Base-by-base conservation (phyloP, 2,113 vertebrate genomes). In the Melanerpes aurifrons region DNA sequence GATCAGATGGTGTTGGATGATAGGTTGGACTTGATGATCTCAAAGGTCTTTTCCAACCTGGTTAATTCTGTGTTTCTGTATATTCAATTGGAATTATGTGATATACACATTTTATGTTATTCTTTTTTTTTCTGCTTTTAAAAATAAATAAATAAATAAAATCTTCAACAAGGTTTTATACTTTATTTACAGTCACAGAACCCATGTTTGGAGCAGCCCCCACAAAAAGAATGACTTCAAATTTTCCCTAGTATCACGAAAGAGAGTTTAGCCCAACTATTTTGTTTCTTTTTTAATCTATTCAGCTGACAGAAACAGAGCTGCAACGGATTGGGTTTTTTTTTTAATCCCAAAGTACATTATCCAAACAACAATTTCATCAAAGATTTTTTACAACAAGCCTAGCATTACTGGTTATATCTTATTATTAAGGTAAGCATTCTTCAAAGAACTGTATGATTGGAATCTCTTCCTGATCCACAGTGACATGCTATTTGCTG, bases 361-460 rank as follows among this genome's bases (percentile, higher is more conserved):
- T 94, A 93, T 58, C 94, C 57, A 88, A 95, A 91, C 56, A 89
- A 61, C 47, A 84, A 89, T 96, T 95, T 93, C 78, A 95, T 94
- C 91, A 95, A 94, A 96, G 81, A 71, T 81, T 83, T 85, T 93
- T 95, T 88, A 75, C 35, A 83, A 87, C 19, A 84, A 86, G 61
- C 45, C 72, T 70, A 92, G 82, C 58, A 54, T 92, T 95, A 81
- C 31, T 82, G 71, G 84, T 86, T 83, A 80, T 79, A 96, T 90
- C 95, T 96, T 90, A 96, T 92, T 96, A 96, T 93, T 92, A 96
- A 95, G 92, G 88, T 90, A 96, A 97, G 90, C 92, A 95, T 92
- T 96, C 91, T 95, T 97, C 97, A 97, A 95, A 96, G 92, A 78
- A 85, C 84, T 87, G 62, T n/a, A 82, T 87, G 92, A 96, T 90